Conservation (phyloP, 1,140 invertebrate species). For the Penaeus indicus region DNA sequence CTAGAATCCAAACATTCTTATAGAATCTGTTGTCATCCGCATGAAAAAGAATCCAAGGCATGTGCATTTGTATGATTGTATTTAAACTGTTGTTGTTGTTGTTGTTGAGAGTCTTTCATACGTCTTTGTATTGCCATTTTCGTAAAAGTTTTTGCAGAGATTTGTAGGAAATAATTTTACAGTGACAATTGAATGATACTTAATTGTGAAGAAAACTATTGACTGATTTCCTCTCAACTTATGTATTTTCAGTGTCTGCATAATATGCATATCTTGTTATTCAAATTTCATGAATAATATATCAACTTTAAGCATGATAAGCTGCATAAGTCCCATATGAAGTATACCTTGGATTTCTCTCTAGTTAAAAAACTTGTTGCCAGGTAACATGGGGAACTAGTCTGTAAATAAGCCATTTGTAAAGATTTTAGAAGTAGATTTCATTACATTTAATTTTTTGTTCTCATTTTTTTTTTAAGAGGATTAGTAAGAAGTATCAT, state of each 20-base stretch:
- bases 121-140: conserved; percentile 54
- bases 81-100: conserved; percentile 55
- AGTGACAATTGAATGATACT: conserved; percentile 29
- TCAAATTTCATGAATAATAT: too few relatives aligned
- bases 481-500: too few relatives aligned
- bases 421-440: too few relatives aligned
- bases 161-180: conserved; percentile 39
- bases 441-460: too few relatives aligned
- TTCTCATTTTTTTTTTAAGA: too few relatives aligned
- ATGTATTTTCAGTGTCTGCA: conserved; percentile 11
- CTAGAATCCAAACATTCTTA: neutral
- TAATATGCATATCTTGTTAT: too few relatives aligned
- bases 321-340: too few relatives aligned
- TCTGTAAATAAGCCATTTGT: too few relatives aligned
- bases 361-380: too few relatives aligned
- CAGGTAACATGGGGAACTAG: too few relatives aligned
- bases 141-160: conserved; percentile 44
- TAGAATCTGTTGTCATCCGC: neutral
- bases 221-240: neutral
- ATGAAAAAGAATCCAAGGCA: conserved; percentile 25
- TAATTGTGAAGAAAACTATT: neutral
- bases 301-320: too few relatives aligned
- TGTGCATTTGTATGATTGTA: conserved; percentile 57
- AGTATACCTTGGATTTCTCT: too few relatives aligned
- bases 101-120: conserved; percentile 58